These are phyloP conservation scores for Coenonympha glycerion DNA, from an alignment of 2,888 invertebrate genomes.

Conservation along the genomic window DNA sequence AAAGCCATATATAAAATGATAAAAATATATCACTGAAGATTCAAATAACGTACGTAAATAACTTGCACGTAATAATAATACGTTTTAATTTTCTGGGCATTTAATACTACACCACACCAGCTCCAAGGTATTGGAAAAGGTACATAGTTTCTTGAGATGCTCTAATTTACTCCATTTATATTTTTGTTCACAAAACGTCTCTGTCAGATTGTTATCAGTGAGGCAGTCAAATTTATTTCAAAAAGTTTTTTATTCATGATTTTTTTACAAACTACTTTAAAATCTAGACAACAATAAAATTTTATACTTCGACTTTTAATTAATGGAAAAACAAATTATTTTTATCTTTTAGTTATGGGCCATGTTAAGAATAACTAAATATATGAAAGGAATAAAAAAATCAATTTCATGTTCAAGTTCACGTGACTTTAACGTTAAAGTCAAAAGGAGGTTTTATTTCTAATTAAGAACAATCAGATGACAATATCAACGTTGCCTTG, in stretches of 20 bases:
- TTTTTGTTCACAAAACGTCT: slow-evolving; percentile 16
- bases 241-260: too few relatives aligned
- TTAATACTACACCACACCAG: not conserved
- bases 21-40: too few relatives aligned
- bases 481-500: slow-evolving; percentile 35
- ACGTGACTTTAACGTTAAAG: not conserved
- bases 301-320: too few relatives aligned
- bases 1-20: too few relatives aligned
- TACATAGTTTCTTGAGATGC: slow-evolving; percentile 17
- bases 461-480: slow-evolving; percentile 32
- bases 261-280: too few relatives aligned
- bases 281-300: too few relatives aligned
- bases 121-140: not conserved
- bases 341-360: too few relatives aligned
- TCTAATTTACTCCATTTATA: slow-evolving; percentile 13
- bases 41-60: not conserved
- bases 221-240: slow-evolving; percentile 8
- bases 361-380: too few relatives aligned
- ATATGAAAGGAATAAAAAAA: too few relatives aligned
- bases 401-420: not conserved
- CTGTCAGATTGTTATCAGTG: slow-evolving; percentile 17
- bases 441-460: slow-evolving; percentile 19
- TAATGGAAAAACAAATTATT: too few relatives aligned
- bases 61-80: too few relatives aligned
- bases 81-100: not conserved